Evolutionary conservation across 2,888 invertebrate genomes (phyloP), one percentile per base, ranked within the genome.

Genomic region (Muscina levida): DNA sequence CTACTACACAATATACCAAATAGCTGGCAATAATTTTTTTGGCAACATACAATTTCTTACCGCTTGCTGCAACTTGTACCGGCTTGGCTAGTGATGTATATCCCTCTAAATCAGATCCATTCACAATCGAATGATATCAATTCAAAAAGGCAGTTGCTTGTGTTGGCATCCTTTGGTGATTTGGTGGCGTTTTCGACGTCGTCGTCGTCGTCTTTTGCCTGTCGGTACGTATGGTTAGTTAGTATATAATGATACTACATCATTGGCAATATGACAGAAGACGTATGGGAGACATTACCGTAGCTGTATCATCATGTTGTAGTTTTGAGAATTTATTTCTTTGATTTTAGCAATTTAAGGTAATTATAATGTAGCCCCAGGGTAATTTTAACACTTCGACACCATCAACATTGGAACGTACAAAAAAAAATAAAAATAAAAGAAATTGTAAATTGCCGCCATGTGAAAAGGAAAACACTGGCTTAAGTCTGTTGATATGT

Each of bases 301-400:
- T 68, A 39, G 62, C 31, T 31, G 31, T 70, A 75, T 70, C 37
- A 75, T 62, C 72, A 62, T 71, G 76, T 68, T 46, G 72, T 66
- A 59, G 72, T 59, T 66, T 85, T 85, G 31, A 79, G 87, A 88
- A 88, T 88, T 87, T 87, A 88, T 87, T 88, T 88, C 86, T 85
- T 86, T 87, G 87, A 82, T 88, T 88, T 88, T 87, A 86, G 88
- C 88, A 89, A 88, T 88, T 88, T 89, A 88, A 87, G 88, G 88
- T 89, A 89, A 89, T 89, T 89, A 89, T 89, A 89, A 90, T 90
- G 90, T 87, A 87, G 87, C 88, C 88, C 86, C 87, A 88, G 89
- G 89, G 90, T 90, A 89, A 89, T 89, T 89, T 89, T 89, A 89
- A 90, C 89, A 89, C 89, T 89, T 89, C 90, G 86, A 88, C 87